phyloP scores from a whole-genome alignment of 2,113 vertebrate species.

The Sardina pilchardus region DNA sequence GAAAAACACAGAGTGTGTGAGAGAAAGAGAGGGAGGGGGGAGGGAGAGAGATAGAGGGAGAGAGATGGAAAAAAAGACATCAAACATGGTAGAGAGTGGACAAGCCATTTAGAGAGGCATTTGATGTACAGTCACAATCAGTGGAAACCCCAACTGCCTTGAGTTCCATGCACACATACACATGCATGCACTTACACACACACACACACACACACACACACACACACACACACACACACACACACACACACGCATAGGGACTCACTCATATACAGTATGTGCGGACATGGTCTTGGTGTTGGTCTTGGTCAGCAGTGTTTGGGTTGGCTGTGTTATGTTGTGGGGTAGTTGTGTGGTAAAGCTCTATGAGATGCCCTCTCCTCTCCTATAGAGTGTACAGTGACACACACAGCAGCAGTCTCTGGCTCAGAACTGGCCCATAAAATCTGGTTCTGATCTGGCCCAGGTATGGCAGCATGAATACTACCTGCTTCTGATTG shows the following conservation, averaged over 20 bases:
- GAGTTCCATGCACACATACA: slow-evolving; percentile 16
- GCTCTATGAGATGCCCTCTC: too few relatives aligned
- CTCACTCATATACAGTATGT: background rate
- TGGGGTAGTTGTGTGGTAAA: too few relatives aligned
- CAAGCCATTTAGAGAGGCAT: slow-evolving; percentile 42
- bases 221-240: background rate
- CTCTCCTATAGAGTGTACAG: too few relatives aligned
- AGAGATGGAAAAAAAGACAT: slow-evolving; percentile 33
- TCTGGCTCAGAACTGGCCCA: too few relatives aligned
- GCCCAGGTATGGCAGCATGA: too few relatives aligned
- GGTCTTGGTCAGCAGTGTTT: too few relatives aligned
- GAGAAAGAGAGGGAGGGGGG: slow-evolving; percentile 20
- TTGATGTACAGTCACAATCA: slow-evolving; percentile 49
- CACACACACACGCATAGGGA: background rate
- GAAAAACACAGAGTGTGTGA: slow-evolving; percentile 18
- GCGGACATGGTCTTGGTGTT: too few relatives aligned
- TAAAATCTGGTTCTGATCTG: too few relatives aligned
- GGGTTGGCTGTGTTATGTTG: too few relatives aligned
- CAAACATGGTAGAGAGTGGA: slow-evolving; percentile 41
- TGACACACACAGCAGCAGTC: too few relatives aligned
- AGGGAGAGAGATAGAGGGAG: slow-evolving; percentile 26
- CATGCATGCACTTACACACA: background rate
- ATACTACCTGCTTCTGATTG: too few relatives aligned
- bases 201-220: background rate
- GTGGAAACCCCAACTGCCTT: slow-evolving; percentile 21